Evolutionary conservation across 2,888 invertebrate genomes (phyloP), one percentile per base, ranked within the genome.

Genomic region (Tetragonula carbonaria): DNA sequence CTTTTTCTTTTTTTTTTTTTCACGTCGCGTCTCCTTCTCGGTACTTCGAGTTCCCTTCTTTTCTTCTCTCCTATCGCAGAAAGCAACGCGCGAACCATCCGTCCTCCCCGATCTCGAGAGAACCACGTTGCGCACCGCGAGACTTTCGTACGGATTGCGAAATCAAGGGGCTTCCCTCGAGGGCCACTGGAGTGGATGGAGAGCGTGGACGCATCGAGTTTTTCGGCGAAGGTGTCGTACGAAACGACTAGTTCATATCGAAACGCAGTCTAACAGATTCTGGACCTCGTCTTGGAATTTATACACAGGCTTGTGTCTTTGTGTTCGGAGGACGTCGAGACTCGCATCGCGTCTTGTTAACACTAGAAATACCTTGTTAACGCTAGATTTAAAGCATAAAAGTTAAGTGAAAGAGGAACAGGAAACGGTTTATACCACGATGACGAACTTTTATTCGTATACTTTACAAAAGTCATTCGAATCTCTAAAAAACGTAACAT

Each of bases 141-240:
- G 91, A 90, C 91, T 91, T 91, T 91, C 87, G 82, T 91, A 88
- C 92, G 91, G 92, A 92, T 93, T 92, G 91, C 90, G 90, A 93
- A 93, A 94, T 94, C 93, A 93, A 94, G 93, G 90, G 91, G 23
- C 28, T 89, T 89, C 92, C 92, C 92, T 89, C 85, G 90, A 88
- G 86, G 75, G 87, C 84, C 84, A 74, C 82, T 86, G 87, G 74
- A 88, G 85, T 78, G 77, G 80, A 65, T 59, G 81, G 85, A 84
- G 86, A 53, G 73, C 70, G 53, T 63, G 75, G 66, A 74, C 21
- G 28, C 45, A 23, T 23, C 33, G 38, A 53, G 18, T 28, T 74
- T 51, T n/a, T 55, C 13, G 33, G 23, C 28, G 18, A 6, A 57
- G 62, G 45, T 45, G 45, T 45, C 45, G 45, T 45, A 8, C 45